Percentiles rank a stretch among this genome's conserved stretches.
These are phyloP conservation scores for Vicugna pacos DNA, from an alignment of 2,113 vertebrate genomes.

Conservation along the genomic window DNA sequence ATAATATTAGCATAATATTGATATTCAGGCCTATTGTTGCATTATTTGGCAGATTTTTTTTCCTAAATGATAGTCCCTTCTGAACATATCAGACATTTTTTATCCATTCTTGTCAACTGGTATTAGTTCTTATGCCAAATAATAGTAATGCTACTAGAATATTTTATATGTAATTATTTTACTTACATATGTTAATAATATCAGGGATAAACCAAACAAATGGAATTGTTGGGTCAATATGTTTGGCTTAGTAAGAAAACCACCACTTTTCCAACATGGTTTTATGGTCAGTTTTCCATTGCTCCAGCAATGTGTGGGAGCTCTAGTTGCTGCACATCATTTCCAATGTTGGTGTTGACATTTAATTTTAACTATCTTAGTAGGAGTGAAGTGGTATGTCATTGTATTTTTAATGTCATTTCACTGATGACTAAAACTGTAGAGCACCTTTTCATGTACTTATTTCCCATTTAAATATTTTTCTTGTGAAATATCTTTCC, in stretches of 20 bases:
- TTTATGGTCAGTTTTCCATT: background rate
- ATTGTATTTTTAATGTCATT: background rate
- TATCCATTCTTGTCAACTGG: background rate
- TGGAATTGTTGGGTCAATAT: background rate
- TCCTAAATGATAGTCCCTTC: background rate
- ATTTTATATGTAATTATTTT: background rate
- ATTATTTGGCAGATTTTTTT: background rate
- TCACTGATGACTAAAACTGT: background rate
- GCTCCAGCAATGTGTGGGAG: background rate
- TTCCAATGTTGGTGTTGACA: background rate
- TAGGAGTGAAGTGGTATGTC: background rate
- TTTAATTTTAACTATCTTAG: background rate
- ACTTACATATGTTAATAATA: background rate
- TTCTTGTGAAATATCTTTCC: background rate
- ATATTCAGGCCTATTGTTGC: background rate
- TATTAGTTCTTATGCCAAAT: background rate
- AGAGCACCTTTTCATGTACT: background rate
- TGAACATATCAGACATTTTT: background rate
- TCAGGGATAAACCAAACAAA: background rate
- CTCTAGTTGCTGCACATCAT: background rate
- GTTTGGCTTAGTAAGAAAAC: background rate
- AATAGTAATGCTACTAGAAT: background rate
- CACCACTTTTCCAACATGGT: background rate
- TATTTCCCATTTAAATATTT: background rate
- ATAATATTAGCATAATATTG: background rate